Conservation (phyloP, 2,113 vertebrate genomes). For the Mungos mungo region DNA sequence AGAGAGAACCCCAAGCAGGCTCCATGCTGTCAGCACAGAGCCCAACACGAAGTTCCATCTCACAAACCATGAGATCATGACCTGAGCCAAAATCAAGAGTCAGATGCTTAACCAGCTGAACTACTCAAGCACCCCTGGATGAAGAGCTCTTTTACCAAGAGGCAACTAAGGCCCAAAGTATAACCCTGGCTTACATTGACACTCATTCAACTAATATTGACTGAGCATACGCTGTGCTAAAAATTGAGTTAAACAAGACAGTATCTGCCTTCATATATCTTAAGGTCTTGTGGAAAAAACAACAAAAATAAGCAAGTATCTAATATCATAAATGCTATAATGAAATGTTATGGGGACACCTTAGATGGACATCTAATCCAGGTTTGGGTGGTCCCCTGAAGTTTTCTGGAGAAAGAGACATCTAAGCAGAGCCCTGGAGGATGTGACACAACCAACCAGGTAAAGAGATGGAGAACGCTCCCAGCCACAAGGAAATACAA, state of each 20-base stretch:
- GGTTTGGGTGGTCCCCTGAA: not conserved
- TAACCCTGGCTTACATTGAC: not conserved
- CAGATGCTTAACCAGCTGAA: too few species aligned
- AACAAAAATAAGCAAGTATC: not conserved
- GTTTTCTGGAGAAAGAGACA: not conserved
- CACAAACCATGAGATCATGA: too few species aligned
- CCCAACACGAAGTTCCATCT: fast-evolving
- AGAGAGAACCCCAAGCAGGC: too few species aligned
- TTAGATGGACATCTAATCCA: not conserved
- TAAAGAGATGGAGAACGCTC: not conserved
- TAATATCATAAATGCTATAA: not conserved
- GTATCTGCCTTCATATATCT: not conserved
- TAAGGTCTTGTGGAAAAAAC: not conserved
- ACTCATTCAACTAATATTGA: not conserved
- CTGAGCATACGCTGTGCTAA: not conserved
- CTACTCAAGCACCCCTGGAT: not conserved
- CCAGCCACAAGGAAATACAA: not conserved
- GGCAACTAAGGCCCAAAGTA: not conserved
- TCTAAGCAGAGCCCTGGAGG: not conserved
- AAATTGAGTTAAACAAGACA: not conserved
- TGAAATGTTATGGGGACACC: not conserved
- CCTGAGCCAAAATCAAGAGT: too few species aligned
- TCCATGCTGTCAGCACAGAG: too few species aligned
- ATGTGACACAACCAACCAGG: not conserved
- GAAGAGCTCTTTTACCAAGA: not conserved